These are phyloP conservation scores for Drosophila kepulauana DNA, from an alignment of 1,140 invertebrate species.

Conservation along the genomic window DNA sequence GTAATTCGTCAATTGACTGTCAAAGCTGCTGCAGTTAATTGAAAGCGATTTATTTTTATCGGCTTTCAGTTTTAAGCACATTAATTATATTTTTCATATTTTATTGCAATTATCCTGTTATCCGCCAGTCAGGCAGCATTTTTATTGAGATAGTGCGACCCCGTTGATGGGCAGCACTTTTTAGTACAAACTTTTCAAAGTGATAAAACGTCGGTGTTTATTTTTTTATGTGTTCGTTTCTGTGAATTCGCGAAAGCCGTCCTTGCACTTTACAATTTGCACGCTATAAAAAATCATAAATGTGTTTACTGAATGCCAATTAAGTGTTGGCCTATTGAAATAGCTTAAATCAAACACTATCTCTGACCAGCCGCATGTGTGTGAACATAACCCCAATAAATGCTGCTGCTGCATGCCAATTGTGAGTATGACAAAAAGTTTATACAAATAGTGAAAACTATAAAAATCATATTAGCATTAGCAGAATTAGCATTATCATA, in stretches of 20 bases:
- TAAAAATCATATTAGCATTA: constrained; percentile 60
- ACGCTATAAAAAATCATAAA: background rate
- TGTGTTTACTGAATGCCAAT: constrained; percentile 47
- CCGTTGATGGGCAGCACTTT: constrained; percentile 2
- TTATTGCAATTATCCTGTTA: background rate
- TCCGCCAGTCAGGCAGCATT: background rate
- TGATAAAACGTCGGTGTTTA: background rate
- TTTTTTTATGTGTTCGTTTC: background rate
- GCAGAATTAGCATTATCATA: constrained; percentile 36
- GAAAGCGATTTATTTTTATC: background rate
- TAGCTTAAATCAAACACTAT: constrained; percentile 64
- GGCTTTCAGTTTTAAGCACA: background rate
- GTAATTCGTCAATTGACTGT: background rate
- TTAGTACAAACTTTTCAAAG: background rate
- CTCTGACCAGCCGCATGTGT: background rate
- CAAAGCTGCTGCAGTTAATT: background rate
- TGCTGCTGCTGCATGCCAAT: constrained; percentile 16
- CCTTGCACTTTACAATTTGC: background rate
- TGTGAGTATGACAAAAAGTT: constrained; percentile 39
- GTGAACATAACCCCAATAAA: constrained; percentile 38
- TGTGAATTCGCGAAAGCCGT: background rate
- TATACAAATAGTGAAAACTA: constrained; percentile 65
- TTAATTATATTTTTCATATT: background rate
- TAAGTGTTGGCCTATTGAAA: constrained; percentile 58
- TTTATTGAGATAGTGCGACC: constrained; percentile 13